Conservation (phyloP, 92 coral and sea anemone species). For the Parazoanthus atlanticus region DNA sequence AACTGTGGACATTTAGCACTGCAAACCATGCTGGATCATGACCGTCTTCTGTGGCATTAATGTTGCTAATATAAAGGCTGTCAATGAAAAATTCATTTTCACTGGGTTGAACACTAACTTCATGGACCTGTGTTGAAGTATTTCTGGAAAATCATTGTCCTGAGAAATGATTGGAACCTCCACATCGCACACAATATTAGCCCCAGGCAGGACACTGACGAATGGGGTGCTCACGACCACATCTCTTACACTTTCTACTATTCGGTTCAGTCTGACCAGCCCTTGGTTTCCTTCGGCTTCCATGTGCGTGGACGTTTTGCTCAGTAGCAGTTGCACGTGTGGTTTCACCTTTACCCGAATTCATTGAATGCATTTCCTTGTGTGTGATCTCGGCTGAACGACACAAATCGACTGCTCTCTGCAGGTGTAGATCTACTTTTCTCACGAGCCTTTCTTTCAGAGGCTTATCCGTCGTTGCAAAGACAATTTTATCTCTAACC, state of each 20-base stretch:
- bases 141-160: background rate
- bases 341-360: slow-evolving; percentile 1
- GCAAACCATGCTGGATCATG: slow-evolving; percentile 17
- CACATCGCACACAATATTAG: background rate
- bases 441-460: background rate
- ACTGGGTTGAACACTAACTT: background rate
- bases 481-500: slow-evolving; percentile 6
- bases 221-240: slow-evolving; percentile 4
- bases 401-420: background rate
- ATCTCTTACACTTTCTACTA: background rate
- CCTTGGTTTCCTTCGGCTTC: background rate
- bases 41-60: slow-evolving; percentile 1
- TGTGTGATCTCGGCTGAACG: background rate
- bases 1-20: background rate
- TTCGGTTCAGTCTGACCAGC: background rate
- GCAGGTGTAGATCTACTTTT: slow-evolving; percentile 7
- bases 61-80: slow-evolving; percentile 27
- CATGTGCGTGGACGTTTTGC: slow-evolving; percentile 9
- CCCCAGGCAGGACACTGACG: slow-evolving; percentile 3
- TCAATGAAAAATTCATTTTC: slow-evolving; percentile 23
- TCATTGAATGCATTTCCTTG: slow-evolving; percentile 9
- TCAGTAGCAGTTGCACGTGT: slow-evolving; percentile 2
- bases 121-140: slow-evolving; percentile 1
- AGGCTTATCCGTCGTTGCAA: background rate
- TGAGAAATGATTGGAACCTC: background rate